These are phyloP conservation scores for Microplitis deprimator DNA, from an alignment of 2,888 invertebrate genomes.

Conservation along the genomic window DNA sequence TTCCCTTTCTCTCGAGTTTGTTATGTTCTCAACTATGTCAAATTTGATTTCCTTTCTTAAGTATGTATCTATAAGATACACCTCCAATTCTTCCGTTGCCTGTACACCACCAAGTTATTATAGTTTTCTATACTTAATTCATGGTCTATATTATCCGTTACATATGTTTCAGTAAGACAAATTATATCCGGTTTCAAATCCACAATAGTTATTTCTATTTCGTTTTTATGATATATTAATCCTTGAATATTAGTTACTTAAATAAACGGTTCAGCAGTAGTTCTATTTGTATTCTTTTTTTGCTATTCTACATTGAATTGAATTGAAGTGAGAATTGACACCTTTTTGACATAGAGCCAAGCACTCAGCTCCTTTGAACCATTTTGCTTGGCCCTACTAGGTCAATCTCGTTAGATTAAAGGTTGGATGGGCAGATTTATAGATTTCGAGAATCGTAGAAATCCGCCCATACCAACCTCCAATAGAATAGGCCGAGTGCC, in stretches of 20 bases:
- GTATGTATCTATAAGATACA: constrained; percentile 10
- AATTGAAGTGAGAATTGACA: too few species aligned
- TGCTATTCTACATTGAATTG: too few species aligned
- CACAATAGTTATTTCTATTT: constrained; percentile 1
- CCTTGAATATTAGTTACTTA: constrained; percentile 26
- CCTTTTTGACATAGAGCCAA: too few species aligned
- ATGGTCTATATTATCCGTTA: constrained; percentile 12
- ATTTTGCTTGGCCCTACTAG: too few species aligned
- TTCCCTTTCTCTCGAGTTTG: neutral
- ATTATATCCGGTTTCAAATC: constrained; percentile 11
- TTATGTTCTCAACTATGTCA: neutral
- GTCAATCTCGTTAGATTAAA: too few species aligned
- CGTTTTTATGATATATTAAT: constrained; percentile 23
- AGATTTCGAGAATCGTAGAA: too few species aligned
- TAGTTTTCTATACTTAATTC: constrained; percentile 31
- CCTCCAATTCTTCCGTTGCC: constrained; percentile 29
- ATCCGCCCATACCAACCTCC: too few species aligned
- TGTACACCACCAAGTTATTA: neutral
- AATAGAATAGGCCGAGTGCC: too few species aligned
- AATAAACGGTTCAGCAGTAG: neutral
- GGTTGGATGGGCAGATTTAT: too few species aligned
- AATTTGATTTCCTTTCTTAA: constrained; percentile 21
- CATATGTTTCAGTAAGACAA: constrained; percentile 21
- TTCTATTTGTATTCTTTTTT: too few species aligned
- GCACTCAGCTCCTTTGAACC: too few species aligned